Evolutionary conservation across 2,797 vertebrate genomes (phyloP).

Genomic region (Rhincodon typus): DNA sequence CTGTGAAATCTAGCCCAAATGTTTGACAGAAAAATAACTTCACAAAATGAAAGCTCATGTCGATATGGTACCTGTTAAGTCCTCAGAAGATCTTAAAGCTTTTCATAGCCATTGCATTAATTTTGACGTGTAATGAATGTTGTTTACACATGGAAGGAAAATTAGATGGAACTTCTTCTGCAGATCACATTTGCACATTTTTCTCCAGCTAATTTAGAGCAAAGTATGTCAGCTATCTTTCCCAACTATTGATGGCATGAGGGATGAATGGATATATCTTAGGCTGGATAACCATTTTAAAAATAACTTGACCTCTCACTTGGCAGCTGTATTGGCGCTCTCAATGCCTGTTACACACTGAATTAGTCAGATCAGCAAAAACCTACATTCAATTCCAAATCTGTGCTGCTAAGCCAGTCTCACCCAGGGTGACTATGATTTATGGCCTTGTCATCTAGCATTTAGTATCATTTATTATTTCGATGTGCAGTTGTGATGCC

Average conservation of each 20-base stretch:
- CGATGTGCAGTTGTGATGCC: too few species aligned
- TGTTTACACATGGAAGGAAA: neutral
- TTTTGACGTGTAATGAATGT: neutral
- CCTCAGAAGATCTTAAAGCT: neutral
- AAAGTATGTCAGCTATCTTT: neutral
- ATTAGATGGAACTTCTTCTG: neutral
- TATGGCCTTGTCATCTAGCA: too few species aligned
- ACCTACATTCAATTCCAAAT: neutral
- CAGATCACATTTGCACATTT: neutral
- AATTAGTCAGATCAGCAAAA: neutral
- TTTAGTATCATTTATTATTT: too few species aligned
- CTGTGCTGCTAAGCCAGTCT: neutral
- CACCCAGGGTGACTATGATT: neutral
- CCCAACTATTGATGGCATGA: neutral
- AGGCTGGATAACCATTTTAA: neutral
- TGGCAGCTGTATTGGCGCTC: neutral
- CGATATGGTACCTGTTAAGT: neutral
- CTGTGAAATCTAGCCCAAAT: too few species aligned
- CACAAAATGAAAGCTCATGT: neutral
- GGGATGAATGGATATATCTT: neutral
- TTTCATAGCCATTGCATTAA: neutral
- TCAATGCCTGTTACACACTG: neutral
- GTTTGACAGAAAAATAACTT: neutral
- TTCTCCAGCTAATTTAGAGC: neutral
- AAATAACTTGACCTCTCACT: neutral